A percentile compares a stretch with the other conserved stretches of the same genome.
phyloP scores from a whole-genome alignment of 2,797 vertebrate species.

The Hozukius guyotensis region DNA sequence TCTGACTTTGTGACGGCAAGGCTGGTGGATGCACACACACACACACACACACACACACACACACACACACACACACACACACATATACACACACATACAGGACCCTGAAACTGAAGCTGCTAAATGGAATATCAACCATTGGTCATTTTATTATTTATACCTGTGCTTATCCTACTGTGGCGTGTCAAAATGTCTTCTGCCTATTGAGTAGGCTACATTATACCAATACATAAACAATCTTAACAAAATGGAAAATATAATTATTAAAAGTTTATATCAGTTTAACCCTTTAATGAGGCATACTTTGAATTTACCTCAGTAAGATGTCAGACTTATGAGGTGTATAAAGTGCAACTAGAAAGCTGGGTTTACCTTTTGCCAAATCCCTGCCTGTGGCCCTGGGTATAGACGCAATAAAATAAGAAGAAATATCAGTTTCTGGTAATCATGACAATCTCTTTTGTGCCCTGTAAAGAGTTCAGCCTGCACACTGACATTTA shows the following conservation, averaged over 20 bases:
- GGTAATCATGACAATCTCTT: background rate
- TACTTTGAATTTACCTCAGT: background rate
- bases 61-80: background rate
- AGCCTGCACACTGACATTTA: slow-evolving; percentile 16
- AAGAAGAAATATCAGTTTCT: background rate
- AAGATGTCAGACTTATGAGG: background rate
- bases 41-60: background rate
- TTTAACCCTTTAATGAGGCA: background rate
- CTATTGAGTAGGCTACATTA: background rate
- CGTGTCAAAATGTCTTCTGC: background rate
- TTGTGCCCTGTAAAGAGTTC: background rate
- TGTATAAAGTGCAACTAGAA: background rate
- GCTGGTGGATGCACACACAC: background rate
- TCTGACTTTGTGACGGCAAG: background rate
- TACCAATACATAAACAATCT: background rate
- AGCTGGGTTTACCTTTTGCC: background rate
- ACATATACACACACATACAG: background rate
- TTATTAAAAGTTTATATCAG: background rate
- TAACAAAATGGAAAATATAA: background rate
- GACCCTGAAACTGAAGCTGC: too few relatives aligned
- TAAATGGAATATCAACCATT: too few relatives aligned
- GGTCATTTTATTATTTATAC: too few relatives aligned
- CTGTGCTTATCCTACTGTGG: background rate
- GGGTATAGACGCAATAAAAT: background rate
- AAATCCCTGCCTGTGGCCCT: background rate